Evolutionary conservation across 2,888 invertebrate species (phyloP).

Genomic region (Operophtera brumata): DNA sequence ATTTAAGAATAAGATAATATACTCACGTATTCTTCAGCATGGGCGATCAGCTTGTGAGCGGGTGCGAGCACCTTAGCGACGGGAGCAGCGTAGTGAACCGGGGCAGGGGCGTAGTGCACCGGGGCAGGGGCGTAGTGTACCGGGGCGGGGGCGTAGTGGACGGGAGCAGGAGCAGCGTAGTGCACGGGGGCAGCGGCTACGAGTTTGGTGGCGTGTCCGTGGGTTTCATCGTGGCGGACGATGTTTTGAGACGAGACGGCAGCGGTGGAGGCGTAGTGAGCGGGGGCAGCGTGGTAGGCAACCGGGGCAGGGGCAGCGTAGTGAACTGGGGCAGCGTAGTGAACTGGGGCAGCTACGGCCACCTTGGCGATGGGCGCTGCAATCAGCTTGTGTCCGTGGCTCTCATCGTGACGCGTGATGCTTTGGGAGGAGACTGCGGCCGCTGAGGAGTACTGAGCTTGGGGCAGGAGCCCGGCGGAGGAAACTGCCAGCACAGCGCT

Average conservation of each 20-base stretch:
- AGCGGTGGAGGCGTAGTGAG: conserved; percentile 51
- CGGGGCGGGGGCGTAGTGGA: conserved; percentile 9
- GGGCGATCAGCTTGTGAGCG: conserved; percentile 45
- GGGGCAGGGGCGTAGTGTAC: conserved; percentile 36
- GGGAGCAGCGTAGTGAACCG: conserved; percentile 38
- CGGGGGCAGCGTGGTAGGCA: conserved; percentile 53
- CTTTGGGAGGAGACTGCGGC: conserved; percentile 65
- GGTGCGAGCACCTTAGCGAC: conserved; percentile 47
- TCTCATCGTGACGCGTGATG: conserved; percentile 60
- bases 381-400: conserved; percentile 31
- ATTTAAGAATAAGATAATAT: not conserved
- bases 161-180: conserved; percentile 37
- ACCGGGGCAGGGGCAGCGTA: conserved; percentile 43
- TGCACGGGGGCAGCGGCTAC: conserved; percentile 34
- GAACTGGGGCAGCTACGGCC: conserved; percentile 38
- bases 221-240: conserved; percentile 43
- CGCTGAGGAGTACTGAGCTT: conserved; percentile 65
- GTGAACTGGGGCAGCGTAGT: conserved; percentile 31
- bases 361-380: conserved; percentile 30
- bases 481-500: conserved; percentile 68
- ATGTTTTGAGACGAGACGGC: conserved; percentile 63
- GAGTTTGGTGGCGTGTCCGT: conserved; percentile 39
- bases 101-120: conserved; percentile 27
- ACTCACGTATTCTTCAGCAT: conserved; percentile 61
- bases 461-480: conserved; percentile 58